Percentiles rank a stretch among this genome's conserved stretches.
phyloP scores from a whole-genome alignment of 2,797 vertebrate genomes.

The Urocyon cinereoargenteus region DNA sequence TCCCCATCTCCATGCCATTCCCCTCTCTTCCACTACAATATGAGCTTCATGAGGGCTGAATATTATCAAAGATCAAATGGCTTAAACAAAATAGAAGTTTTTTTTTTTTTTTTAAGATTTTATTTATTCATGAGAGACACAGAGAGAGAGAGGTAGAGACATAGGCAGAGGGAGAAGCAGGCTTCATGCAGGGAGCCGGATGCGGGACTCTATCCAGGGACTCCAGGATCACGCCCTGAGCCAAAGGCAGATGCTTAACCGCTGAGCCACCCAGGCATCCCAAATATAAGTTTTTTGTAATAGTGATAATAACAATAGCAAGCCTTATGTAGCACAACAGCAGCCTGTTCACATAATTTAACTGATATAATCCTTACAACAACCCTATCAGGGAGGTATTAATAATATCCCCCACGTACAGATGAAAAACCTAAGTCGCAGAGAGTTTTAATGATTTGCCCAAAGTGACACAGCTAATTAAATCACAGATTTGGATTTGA shows the following conservation, averaged over 20 bases:
- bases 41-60: neutral
- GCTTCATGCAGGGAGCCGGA: too few relatives aligned
- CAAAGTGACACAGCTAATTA: slow-evolving; percentile 5
- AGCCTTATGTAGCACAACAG: neutral
- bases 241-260: too few relatives aligned
- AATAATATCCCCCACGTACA: slow-evolving; percentile 1
- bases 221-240: too few relatives aligned
- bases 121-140: too few relatives aligned
- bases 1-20: neutral
- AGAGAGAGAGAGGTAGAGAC: too few relatives aligned
- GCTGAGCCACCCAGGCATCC: too few relatives aligned
- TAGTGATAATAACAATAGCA: neutral
- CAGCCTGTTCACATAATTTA: neutral
- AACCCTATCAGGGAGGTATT: neutral
- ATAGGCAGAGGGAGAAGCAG: too few relatives aligned
- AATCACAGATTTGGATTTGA: slow-evolving; percentile 29
- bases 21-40: neutral
- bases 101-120: neutral
- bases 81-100: slow-evolving; percentile 35
- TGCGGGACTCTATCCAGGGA: too few relatives aligned
- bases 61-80: neutral
- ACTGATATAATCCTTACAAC: neutral
- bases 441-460: slow-evolving; percentile 13
- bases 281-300: neutral
- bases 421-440: neutral